Evolutionary conservation across 2,113 vertebrate species (phyloP).

Genomic region (Chaenogobius annularis): DNA sequence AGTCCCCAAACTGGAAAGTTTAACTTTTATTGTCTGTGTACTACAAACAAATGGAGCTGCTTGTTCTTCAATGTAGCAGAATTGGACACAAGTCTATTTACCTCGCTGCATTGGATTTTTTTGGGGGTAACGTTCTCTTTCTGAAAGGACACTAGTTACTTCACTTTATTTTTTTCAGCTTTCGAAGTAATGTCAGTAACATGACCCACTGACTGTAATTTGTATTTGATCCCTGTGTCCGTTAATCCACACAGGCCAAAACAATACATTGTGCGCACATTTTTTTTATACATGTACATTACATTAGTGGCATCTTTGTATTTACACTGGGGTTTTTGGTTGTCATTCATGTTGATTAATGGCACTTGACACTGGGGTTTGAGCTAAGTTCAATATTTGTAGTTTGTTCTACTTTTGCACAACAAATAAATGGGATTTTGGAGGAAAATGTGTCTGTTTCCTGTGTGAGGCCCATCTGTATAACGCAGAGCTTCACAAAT

Average conservation of each 20-base stretch:
- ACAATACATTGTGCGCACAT: conserved; percentile 29
- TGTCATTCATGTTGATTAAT: conserved; percentile 22
- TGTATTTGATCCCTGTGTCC: conserved; percentile 24
- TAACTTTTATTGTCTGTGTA: not conserved
- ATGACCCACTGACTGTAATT: conserved; percentile 28
- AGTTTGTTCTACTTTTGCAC: conserved; percentile 60
- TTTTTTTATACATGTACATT: conserved; percentile 42
- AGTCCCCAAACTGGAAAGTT: conserved; percentile 11
- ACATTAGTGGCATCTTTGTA: conserved; percentile 29
- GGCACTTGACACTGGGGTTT: conserved; percentile 26
- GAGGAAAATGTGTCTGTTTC: conserved; percentile 11
- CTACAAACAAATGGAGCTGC: not conserved
- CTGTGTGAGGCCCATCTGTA: not conserved
- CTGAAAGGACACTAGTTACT: not conserved
- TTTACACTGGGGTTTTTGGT: conserved; percentile 33
- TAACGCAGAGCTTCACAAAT: no score
- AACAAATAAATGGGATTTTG: conserved; percentile 70
- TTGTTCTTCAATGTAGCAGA: not conserved
- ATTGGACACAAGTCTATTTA: not conserved
- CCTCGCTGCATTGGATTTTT: not conserved
- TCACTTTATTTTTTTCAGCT: conserved; percentile 8
- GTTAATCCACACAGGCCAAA: conserved; percentile 39
- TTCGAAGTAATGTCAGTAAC: not conserved
- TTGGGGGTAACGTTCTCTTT: not conserved
- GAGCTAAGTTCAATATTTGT: conserved; percentile 44